phyloP scores from a whole-genome alignment of 2,888 invertebrate species.

The Synanthedon vespiformis region DNA sequence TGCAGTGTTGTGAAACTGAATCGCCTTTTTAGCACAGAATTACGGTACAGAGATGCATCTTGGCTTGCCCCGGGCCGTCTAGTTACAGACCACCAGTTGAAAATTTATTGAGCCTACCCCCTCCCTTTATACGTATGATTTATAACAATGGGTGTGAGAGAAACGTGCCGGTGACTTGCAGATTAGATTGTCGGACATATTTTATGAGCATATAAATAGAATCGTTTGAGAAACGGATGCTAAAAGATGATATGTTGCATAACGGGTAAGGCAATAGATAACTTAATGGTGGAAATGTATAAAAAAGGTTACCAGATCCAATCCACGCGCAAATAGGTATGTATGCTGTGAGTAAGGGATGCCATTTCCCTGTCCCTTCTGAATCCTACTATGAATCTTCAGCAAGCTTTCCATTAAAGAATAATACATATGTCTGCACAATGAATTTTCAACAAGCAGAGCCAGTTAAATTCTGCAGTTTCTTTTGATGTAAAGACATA shows the following conservation, averaged over 20 bases:
- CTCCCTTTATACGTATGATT: constrained; percentile 2
- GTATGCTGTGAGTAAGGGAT: no score
- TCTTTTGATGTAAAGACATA: no score
- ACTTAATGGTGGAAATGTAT: no score
- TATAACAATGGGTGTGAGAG: constrained; percentile 15
- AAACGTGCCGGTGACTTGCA: constrained; percentile 18
- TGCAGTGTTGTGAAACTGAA: constrained; percentile 1
- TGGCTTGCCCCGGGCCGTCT: constrained; percentile 16
- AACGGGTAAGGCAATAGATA: not conserved
- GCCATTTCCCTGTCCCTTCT: no score
- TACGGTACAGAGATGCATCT: constrained; percentile 9
- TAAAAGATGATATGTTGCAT: not conserved
- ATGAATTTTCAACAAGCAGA: no score
- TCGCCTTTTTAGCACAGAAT: constrained; percentile 7
- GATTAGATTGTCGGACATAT: constrained; percentile 20
- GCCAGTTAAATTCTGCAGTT: no score
- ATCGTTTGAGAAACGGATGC: not conserved
- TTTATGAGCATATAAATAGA: not conserved
- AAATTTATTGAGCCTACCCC: constrained; percentile 10
- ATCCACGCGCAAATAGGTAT: no score
- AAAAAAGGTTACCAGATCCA: no score
- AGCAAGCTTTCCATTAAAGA: no score
- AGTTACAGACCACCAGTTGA: constrained; percentile 21
- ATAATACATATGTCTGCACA: no score
- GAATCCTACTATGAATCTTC: no score